Conservation (phyloP, 2,113 vertebrate species). For the Nettapus auritus region DNA sequence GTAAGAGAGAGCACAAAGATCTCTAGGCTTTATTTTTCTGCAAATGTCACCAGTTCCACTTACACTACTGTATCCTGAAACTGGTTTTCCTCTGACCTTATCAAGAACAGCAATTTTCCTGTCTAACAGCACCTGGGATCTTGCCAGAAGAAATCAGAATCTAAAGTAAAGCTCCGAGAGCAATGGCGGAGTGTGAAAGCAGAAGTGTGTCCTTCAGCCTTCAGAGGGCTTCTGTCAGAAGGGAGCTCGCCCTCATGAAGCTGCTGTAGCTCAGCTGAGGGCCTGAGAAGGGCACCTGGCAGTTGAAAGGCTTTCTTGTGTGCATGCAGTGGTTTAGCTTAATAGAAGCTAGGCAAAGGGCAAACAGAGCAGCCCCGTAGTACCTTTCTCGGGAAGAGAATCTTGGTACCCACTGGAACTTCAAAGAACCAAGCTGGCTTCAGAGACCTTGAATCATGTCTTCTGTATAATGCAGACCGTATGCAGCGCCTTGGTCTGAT, state of each 20-base stretch:
- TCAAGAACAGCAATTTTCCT: neutral
- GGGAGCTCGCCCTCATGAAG: neutral
- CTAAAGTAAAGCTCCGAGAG: neutral
- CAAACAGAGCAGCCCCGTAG: neutral
- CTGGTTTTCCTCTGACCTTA: slow-evolving; percentile 46
- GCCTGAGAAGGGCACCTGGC: neutral
- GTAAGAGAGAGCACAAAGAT: neutral
- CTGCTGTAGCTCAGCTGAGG: neutral
- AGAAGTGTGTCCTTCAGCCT: neutral
- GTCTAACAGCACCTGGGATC: neutral
- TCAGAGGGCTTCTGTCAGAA: neutral
- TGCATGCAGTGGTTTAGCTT: neutral
- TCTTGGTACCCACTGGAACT: neutral
- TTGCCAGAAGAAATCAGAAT: slow-evolving; percentile 43
- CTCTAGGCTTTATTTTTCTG: slow-evolving; percentile 10
- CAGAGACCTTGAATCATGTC: neutral
- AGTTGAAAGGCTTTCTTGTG: neutral
- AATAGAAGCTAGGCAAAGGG: neutral
- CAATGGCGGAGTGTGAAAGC: neutral
- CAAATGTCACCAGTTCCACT: slow-evolving; percentile 33
- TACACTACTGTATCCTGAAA: neutral
- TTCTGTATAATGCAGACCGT: neutral
- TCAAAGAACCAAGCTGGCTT: neutral
- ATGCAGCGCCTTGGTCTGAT: accelerated
- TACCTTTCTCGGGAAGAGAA: neutral